Conservation (phyloP, 2,113 vertebrate genomes). For the Alouatta palliata region DNA sequence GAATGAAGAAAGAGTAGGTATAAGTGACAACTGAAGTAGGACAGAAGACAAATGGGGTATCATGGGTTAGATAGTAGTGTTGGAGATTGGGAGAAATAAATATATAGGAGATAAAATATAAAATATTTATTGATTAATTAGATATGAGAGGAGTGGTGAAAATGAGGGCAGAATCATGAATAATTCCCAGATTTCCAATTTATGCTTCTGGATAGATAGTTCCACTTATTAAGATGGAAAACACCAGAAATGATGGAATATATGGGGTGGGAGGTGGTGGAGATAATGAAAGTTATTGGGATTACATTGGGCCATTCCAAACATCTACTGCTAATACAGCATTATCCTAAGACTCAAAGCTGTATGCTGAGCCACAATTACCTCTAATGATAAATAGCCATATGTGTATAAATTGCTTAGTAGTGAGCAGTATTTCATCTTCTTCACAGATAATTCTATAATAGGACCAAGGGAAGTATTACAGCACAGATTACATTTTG, state of each 20-base stretch:
- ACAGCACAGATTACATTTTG: conserved; percentile 56
- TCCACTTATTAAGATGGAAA: background rate
- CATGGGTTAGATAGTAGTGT: background rate
- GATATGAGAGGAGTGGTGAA: background rate
- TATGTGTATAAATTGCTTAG: conserved; percentile 58
- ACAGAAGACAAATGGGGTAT: background rate
- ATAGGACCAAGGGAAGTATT: conserved; percentile 52
- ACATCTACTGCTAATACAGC: background rate
- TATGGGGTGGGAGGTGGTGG: background rate
- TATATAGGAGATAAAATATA: background rate
- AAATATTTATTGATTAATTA: background rate
- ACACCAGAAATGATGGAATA: background rate
- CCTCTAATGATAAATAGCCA: conserved; percentile 60
- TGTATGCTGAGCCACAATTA: background rate
- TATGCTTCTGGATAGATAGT: background rate
- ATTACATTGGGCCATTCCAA: background rate
- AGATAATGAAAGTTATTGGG: background rate
- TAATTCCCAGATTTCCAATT: background rate
- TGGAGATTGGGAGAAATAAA: background rate
- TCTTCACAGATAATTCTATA: conserved; percentile 73
- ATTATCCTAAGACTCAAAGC: background rate
- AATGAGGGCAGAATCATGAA: background rate
- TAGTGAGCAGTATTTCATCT: conserved; percentile 64
- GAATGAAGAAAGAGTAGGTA: background rate
- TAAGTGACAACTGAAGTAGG: background rate